Evolutionary conservation across 2,888 invertebrate genomes (phyloP).

Genomic region (Drosophila stalkeri): DNA sequence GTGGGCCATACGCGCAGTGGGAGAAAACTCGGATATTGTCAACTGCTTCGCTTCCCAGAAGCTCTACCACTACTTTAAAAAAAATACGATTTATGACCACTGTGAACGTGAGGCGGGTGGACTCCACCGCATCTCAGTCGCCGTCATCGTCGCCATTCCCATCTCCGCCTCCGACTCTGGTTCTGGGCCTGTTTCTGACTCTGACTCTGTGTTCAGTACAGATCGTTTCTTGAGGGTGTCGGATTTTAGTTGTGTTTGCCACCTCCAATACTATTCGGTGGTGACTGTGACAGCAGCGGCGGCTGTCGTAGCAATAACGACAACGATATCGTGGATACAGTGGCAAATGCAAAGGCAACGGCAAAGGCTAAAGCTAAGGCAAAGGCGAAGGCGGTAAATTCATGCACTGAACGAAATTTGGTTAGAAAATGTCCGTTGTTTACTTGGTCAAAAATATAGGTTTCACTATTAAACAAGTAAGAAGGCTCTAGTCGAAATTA

Average conservation of each 20-base stretch:
- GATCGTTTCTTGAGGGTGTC: slow-evolving; percentile 42
- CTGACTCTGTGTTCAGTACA: slow-evolving; percentile 27
- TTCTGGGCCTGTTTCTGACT: not conserved
- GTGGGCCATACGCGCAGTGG: not conserved
- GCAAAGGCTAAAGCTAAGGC: not conserved
- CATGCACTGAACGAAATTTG: slow-evolving; percentile 52
- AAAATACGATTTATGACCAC: slow-evolving; percentile 85
- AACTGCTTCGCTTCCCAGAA: slow-evolving; percentile 46
- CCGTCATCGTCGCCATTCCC: not conserved
- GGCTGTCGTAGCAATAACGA: slow-evolving; percentile 59
- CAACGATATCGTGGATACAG: slow-evolving; percentile 57
- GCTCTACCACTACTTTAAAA: slow-evolving; percentile 79
- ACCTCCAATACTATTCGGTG: not conserved
- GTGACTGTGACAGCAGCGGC: slow-evolving; percentile 45
- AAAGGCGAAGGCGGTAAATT: not conserved
- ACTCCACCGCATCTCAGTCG: slow-evolving; percentile 10
- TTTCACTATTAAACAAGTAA: too few relatives aligned
- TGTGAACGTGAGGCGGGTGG: slow-evolving; percentile 40
- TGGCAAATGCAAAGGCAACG: not conserved
- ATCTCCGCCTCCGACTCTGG: slow-evolving; percentile 1
- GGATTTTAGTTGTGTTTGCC: slow-evolving; percentile 21
- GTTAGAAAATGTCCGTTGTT: not conserved
- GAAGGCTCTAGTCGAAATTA: too few relatives aligned
- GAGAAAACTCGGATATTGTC: not conserved
- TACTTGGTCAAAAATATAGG: too few relatives aligned